Conservation (phyloP, 2,113 vertebrate species). For the Motacilla tschutschensis region DNA sequence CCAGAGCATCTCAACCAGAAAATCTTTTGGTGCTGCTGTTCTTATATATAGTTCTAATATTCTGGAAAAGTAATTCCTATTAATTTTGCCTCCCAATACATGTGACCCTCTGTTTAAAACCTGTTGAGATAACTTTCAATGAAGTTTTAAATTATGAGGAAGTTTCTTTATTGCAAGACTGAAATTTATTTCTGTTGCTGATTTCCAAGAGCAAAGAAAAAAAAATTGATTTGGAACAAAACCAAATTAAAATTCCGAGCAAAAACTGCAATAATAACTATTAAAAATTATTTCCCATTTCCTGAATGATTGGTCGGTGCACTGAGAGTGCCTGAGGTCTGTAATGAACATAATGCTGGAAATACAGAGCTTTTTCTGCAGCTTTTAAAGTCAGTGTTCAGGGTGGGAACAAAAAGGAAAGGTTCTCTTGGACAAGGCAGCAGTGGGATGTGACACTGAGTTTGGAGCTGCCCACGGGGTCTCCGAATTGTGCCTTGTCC, state of each 20-base stretch:
- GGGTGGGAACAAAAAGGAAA: background rate
- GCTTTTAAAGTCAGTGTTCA: background rate
- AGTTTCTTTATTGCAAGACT: background rate
- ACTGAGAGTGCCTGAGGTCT: background rate
- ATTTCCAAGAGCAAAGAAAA: background rate
- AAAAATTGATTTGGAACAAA: background rate
- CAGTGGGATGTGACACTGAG: background rate
- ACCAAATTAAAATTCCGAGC: background rate
- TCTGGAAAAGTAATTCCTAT: background rate
- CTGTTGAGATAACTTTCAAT: background rate
- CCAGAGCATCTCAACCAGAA: background rate
- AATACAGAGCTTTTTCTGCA: background rate
- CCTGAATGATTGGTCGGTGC: background rate
- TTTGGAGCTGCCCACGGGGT: background rate
- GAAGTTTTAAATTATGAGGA: background rate
- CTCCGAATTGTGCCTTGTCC: background rate
- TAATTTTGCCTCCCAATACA: background rate
- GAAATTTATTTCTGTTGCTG: background rate
- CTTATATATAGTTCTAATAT: background rate
- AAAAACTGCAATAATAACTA: background rate
- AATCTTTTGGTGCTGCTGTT: background rate
- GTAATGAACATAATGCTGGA: background rate
- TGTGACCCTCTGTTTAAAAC: background rate
- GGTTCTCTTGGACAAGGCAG: background rate
- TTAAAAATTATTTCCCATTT: background rate